phyloP scores from a whole-genome alignment of 2,797 vertebrate species.

The Champsocephalus esox region DNA sequence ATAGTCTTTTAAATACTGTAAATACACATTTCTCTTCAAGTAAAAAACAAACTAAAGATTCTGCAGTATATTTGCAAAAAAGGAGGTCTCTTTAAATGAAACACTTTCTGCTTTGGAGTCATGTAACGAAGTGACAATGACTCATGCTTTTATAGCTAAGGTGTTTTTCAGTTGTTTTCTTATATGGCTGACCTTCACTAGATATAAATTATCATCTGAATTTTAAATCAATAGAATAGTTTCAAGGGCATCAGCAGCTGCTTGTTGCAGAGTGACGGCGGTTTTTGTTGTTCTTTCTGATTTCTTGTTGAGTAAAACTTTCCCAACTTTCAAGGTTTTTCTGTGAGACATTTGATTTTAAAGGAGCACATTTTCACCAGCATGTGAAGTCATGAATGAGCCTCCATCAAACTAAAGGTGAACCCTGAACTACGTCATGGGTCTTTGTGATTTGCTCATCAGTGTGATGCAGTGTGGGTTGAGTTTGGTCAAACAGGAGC shows the following conservation, averaged over 20 bases:
- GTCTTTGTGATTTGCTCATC: slow-evolving; percentile 64
- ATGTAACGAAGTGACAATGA: background rate
- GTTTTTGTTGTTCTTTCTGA: background rate
- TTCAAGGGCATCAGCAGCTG: slow-evolving; percentile 2
- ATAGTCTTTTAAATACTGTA: background rate
- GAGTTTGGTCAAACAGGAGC: slow-evolving; percentile 90
- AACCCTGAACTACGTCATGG: slow-evolving; percentile 35
- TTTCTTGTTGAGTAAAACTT: background rate
- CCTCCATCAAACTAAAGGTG: background rate
- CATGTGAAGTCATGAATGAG: background rate
- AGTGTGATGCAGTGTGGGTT: slow-evolving; percentile 84
- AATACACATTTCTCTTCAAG: background rate
- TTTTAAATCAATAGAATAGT: background rate
- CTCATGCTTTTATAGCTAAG: background rate
- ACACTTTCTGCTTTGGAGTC: background rate
- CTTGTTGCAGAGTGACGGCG: background rate
- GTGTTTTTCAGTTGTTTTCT: background rate
- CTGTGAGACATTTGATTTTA: slow-evolving; percentile 1
- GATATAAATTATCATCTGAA: slow-evolving; percentile 1
- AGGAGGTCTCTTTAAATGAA: background rate
- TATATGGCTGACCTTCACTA: background rate
- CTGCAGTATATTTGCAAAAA: background rate
- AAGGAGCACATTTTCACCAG: background rate
- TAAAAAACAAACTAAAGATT: background rate
- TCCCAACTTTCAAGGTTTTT: background rate